A percentile compares a stretch with the other conserved stretches of the same genome.
phyloP scores from a whole-genome alignment of 2,113 vertebrate species.

The Oryzias javanicus region DNA sequence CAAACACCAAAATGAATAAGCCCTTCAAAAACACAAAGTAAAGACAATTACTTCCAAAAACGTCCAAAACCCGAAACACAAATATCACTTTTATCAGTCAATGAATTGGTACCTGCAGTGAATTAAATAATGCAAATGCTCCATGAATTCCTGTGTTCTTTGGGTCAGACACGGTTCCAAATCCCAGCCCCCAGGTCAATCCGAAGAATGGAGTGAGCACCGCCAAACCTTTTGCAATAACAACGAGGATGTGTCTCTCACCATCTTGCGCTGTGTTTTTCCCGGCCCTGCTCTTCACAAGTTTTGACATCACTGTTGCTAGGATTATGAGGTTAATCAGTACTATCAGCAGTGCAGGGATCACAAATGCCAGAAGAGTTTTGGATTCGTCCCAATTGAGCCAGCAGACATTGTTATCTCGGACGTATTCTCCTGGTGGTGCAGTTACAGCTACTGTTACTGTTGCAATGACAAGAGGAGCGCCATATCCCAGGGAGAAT shows the following conservation, averaged over 20 bases:
- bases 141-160: constrained; percentile 57
- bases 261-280: constrained; percentile 37
- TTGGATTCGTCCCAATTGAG: constrained; percentile 78
- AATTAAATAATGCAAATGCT: constrained; percentile 81
- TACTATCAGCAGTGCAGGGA: constrained; percentile 73
- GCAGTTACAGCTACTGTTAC: constrained; percentile 79
- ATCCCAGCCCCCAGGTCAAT: constrained; percentile 80
- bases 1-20: constrained; percentile 63
- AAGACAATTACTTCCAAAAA: neutral
- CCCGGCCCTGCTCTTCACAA: constrained; percentile 65
- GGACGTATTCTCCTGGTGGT: constrained; percentile 61
- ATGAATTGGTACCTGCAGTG: constrained; percentile 79
- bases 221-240: constrained; percentile 76
- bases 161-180: constrained; percentile 42
- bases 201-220: constrained; percentile 85
- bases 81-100: neutral
- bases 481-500: constrained; percentile 79
- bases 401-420: constrained; percentile 71
- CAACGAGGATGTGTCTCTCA: constrained; percentile 69
- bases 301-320: constrained; percentile 75
- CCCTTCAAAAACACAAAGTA: constrained; percentile 61
- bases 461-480: constrained; percentile 76
- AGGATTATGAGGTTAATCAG: constrained; percentile 71
- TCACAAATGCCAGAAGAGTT: constrained; percentile 81
- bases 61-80: too few relatives aligned